phyloP scores from a whole-genome alignment of 2,797 vertebrate species.

The Microtus agrestis region DNA sequence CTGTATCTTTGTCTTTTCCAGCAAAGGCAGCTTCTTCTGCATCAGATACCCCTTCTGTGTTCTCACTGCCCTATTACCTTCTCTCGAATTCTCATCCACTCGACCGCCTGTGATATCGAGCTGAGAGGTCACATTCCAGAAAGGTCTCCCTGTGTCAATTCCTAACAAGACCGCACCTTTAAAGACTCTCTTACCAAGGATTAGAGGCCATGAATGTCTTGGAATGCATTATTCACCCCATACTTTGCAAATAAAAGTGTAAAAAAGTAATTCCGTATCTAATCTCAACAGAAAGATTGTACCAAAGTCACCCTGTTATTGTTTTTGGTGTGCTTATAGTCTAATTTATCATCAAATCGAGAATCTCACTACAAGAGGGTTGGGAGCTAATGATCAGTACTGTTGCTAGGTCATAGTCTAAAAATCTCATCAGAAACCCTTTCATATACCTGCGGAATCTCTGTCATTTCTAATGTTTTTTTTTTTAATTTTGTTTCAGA shows the following conservation, averaged over 20 bases:
- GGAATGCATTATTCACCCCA: not conserved
- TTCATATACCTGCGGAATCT: not conserved
- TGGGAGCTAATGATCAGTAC: not conserved
- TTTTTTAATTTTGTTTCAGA: constrained; percentile 86
- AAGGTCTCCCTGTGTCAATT: not conserved
- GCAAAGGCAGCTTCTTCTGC: not conserved
- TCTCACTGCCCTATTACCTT: not conserved
- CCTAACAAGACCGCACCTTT: not conserved
- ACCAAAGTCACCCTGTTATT: constrained; percentile 14
- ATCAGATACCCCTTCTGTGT: not conserved
- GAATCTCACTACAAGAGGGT: not conserved
- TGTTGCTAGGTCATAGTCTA: not conserved
- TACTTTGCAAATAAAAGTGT: constrained; percentile 35
- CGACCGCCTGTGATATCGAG: not conserved
- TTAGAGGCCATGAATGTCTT: not conserved
- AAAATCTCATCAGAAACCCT: constrained; percentile 32
- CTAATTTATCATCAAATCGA: not conserved
- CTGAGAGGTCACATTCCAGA: not conserved
- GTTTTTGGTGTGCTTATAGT: not conserved
- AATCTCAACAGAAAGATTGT: not conserved
- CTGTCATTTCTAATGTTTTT: constrained; percentile 22
- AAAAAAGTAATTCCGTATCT: not conserved
- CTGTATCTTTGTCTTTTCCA: not conserved
- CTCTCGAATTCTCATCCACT: not conserved
- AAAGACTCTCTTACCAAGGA: not conserved